Conservation (phyloP, 1,140 invertebrate genomes). For the Laupala kohalensis region DNA sequence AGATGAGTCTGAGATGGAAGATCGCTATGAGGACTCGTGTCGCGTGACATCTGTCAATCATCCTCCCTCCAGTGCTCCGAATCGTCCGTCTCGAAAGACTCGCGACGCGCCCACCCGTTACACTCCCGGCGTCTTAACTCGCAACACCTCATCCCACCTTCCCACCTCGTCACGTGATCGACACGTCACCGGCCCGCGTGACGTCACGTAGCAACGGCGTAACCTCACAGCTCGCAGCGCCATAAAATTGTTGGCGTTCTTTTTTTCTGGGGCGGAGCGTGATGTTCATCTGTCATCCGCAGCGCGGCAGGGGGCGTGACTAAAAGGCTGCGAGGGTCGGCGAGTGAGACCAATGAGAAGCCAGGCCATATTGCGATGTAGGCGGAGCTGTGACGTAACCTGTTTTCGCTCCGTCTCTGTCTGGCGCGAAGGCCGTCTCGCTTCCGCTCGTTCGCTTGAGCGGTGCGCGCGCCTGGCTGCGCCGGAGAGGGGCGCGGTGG, state of each 20-base stretch:
- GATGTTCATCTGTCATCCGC: slow-evolving; percentile 8
- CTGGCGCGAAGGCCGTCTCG: background rate
- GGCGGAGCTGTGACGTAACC: slow-evolving; percentile 9
- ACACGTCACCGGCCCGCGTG: slow-evolving; percentile 1
- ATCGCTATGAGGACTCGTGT: background rate
- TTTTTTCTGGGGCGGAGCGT: slow-evolving; percentile 9
- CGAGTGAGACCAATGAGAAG: slow-evolving; percentile 3
- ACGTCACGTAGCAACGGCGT: slow-evolving; percentile 4
- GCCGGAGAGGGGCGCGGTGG: too few relatives aligned
- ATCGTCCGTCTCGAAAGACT: background rate
- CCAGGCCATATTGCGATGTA: slow-evolving; percentile 6
- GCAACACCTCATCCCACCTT: background rate
- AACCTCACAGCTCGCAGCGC: slow-evolving; percentile 7
- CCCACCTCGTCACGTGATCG: slow-evolving; percentile 4
- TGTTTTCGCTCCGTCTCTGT: slow-evolving; percentile 2
- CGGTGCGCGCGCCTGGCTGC: too few relatives aligned
- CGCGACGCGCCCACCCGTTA: background rate
- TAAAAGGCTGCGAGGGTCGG: slow-evolving; percentile 5
- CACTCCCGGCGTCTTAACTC: background rate
- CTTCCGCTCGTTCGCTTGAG: background rate
- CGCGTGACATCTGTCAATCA: slow-evolving; percentile 6
- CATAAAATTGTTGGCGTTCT: slow-evolving; percentile 5
- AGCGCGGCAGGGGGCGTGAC: slow-evolving; percentile 7
- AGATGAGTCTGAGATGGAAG: background rate
- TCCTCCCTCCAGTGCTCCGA: background rate